Base-by-base conservation (phyloP, 1,140 invertebrate genomes). In the Solenopsis invicta region DNA sequence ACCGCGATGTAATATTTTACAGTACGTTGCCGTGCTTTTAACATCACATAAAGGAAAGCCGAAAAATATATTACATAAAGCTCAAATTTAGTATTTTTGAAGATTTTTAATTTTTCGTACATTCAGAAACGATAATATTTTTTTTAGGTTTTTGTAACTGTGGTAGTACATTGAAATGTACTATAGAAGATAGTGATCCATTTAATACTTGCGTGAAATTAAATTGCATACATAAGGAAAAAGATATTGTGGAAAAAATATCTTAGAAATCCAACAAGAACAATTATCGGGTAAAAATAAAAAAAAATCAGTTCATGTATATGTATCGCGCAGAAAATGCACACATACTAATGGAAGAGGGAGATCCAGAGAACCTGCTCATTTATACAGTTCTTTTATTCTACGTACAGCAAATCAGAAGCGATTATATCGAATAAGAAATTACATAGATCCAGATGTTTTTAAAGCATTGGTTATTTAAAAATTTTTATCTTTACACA, bases 291-390 rank as follows among this genome's bases (percentile, higher is more conserved):
- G 13, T 16, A 52, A 52, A 16, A 52, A 37, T 21, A 29, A 74
- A 52, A 16, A 54, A 52, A 52, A 52, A n/a, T 9, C 18, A 21
- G 50, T 37, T 21, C 29, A 74, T 16, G 29, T 74, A 0, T n/a
- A n/a, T n/a, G n/a, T 74, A n/a, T n/a, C n/a, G n/a, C n/a, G n/a
- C n/a, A n/a, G n/a, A n/a, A n/a, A n/a, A n/a, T n/a, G n/a, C n/a
- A 74, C 9, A 56, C 5, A 34, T 37, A 18, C 4, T 74, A n/a
- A 74, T 74, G 71, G 16, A 74, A 37, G 67, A 71, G 13, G 21
- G 67, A 24, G 67, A 71, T 29, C 21, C 67, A 71, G 21, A n/a
- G n/a, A 50, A 13, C 45, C 21, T 29, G 45, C 67, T 71, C 67
- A 71, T 10, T 50, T 71, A 71, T 52, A 29, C 10, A 71, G 50